Conservation (phyloP, 2,888 invertebrate species). For the Hedya salicella region DNA sequence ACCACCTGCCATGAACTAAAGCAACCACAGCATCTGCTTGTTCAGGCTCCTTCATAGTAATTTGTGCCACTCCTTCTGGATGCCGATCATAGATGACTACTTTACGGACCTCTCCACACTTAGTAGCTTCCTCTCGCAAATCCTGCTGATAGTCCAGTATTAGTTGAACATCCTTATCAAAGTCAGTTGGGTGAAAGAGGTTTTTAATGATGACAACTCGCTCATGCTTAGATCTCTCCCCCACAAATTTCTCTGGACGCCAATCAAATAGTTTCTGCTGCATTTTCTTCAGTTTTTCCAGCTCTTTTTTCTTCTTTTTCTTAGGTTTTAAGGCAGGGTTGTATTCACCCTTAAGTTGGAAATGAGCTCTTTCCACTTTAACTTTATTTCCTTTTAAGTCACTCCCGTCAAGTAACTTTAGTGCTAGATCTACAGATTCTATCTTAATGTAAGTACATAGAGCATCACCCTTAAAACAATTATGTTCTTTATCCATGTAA, state of each 20-base stretch:
- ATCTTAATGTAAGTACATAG: slow-evolving; percentile 98
- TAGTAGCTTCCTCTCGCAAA: slow-evolving; percentile 93
- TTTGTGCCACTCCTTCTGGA: slow-evolving; percentile 97
- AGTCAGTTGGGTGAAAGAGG: slow-evolving; percentile 94
- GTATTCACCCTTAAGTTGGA: slow-evolving; percentile 96
- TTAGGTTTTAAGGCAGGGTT: slow-evolving; percentile 97
- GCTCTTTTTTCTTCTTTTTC: slow-evolving; percentile 94
- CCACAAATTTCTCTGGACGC: slow-evolving; percentile 96
- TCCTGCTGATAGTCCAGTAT: slow-evolving; percentile 97
- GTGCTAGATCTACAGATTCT: slow-evolving; percentile 97
- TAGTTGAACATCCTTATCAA: slow-evolving; percentile 94
- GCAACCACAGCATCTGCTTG: slow-evolving; percentile 96
- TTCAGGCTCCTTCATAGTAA: slow-evolving; percentile 95
- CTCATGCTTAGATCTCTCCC: slow-evolving; percentile 95
- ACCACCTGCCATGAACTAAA: slow-evolving; percentile 95
- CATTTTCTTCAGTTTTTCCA: slow-evolving; percentile 95
- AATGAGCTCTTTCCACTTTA: slow-evolving; percentile 96
- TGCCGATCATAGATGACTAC: slow-evolving; percentile 96
- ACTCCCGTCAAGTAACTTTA: slow-evolving; percentile 96
- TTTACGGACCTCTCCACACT: slow-evolving; percentile 96
- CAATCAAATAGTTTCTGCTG: slow-evolving; percentile 98
- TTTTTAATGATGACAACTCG: slow-evolving; percentile 96
- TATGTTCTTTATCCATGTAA: slow-evolving; percentile 92
- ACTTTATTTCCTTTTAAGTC: slow-evolving; percentile 92
- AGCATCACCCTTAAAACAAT: slow-evolving; percentile 97